Base-by-base conservation (phyloP, 2,113 vertebrate species). In the Syngnathus scovelli region DNA sequence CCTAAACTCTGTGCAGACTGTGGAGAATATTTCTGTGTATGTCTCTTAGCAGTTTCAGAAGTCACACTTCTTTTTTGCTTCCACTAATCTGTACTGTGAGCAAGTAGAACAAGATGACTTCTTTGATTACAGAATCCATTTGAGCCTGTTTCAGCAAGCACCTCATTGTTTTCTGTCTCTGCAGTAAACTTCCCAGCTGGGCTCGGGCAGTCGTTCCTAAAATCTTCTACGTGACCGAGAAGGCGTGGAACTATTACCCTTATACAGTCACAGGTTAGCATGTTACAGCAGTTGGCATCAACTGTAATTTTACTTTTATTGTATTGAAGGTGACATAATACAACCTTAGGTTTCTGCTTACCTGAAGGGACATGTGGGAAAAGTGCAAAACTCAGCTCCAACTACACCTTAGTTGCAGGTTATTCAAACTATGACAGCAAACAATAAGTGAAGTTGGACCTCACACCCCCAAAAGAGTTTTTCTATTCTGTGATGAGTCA, bases 211-310 rank as follows among this genome's bases (percentile, higher is more conserved):
- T 98, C 68, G 96, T 98, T 80, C 97, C 96, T 52, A 98, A 96
- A 88, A 98, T 99, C 88, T 99, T 99, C 90, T 99, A 99, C 1
- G 93, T 99, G 72, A 99, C 97, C 2, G 96, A 99, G 86, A 99
- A 99, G 84, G 96, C 96, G 0, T 98, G 96, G 96, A 99, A 99
- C 93, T 99, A 98, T 67, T 99, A 99, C 71, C 97, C 96, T 38
- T 98, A 98, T 71, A 99, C 96, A 64, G 92, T 98, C 78, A 99
- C 97, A 90, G 97, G 97, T 99, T 85, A 93, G 92, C n/a, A 15
- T 23, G 39, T 52, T 38, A 43, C 56, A 52, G 8, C 19, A 7
- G n/a, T 52, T 1, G 21, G 19, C 19, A 21, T 52, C n/a, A 33
- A 33, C 27, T 33, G 27, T 21, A 9, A 1, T n/a, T 52, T 52